Percentiles rank a stretch among this genome's conserved stretches.
These are phyloP conservation scores for Eupeodes latifasciatus DNA, from an alignment of 2,888 invertebrate genomes.

Conservation along the genomic window DNA sequence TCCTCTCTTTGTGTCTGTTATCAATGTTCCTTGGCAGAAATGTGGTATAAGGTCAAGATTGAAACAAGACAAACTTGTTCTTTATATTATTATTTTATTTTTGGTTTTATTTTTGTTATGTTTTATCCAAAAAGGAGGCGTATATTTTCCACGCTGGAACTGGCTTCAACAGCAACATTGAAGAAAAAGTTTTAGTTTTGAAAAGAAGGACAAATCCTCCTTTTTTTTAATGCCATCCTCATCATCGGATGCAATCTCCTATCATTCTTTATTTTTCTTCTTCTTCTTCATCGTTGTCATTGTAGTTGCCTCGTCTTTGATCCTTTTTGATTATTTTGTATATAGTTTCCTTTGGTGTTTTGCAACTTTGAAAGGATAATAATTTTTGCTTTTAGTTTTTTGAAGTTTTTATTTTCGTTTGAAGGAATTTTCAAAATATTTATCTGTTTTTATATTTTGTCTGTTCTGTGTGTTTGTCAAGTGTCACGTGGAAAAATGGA, in stretches of 20 bases:
- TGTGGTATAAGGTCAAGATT: slow-evolving; percentile 65
- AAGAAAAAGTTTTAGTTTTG: slow-evolving; percentile 1
- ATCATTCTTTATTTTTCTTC: background rate
- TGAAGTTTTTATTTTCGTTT: background rate
- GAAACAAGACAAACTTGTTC: slow-evolving; percentile 30
- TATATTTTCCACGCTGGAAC: slow-evolving; percentile 27
- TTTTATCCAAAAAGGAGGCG: slow-evolving; percentile 38
- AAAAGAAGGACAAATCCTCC: background rate
- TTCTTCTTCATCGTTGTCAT: background rate
- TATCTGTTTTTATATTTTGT: slow-evolving; percentile 20
- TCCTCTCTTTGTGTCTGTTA: slow-evolving; percentile 56
- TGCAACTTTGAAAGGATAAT: slow-evolving; percentile 56
- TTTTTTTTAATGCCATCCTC: slow-evolving; percentile 5
- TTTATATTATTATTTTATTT: background rate
- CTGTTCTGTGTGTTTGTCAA: slow-evolving; percentile 1
- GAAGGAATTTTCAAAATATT: slow-evolving; percentile 21
- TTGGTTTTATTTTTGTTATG: background rate
- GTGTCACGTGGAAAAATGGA: slow-evolving; percentile 33
- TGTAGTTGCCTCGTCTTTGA: background rate
- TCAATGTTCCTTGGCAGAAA: slow-evolving; percentile 39
- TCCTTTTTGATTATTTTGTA: slow-evolving; percentile 53
- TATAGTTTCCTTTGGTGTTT: background rate
- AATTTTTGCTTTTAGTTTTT: slow-evolving; percentile 15
- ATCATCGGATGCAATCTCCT: background rate
- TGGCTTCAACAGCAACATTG: slow-evolving; percentile 10